Conservation (phyloP, 2,113 vertebrate genomes). For the Aspiorhynchus laticeps region DNA sequence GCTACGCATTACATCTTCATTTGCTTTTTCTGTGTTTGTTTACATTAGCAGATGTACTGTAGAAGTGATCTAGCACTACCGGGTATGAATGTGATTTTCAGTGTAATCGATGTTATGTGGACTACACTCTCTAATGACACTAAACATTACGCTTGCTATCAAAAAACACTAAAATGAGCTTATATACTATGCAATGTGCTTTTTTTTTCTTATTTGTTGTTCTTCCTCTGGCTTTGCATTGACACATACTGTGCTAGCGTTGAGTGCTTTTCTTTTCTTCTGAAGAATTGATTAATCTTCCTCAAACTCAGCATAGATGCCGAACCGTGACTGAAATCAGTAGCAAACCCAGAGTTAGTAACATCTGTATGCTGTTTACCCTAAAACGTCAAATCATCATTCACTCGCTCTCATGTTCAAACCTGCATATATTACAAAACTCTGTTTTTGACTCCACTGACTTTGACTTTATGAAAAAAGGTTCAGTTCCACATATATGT, state of each 20-base stretch:
- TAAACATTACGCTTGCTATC: slow-evolving; percentile 9
- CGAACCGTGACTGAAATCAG: neutral
- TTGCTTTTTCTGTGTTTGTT: neutral
- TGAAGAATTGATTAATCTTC: neutral
- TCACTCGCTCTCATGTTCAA: neutral
- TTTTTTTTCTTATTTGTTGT: slow-evolving; percentile 33
- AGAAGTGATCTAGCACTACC: neutral
- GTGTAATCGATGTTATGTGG: neutral
- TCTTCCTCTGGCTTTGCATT: slow-evolving; percentile 17
- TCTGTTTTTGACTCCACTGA: neutral
- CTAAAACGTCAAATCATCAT: neutral
- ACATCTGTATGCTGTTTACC: neutral
- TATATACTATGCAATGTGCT: slow-evolving; percentile 13
- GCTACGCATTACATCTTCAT: neutral
- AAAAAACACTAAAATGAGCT: slow-evolving; percentile 33
- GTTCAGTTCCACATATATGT: neutral
- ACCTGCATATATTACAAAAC: neutral
- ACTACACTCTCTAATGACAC: neutral
- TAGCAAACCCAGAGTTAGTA: neutral
- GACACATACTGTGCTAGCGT: neutral
- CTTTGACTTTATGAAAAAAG: neutral
- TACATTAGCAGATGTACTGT: neutral
- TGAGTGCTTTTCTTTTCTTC: neutral
- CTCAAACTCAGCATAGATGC: neutral
- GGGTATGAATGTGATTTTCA: slow-evolving; percentile 2